Conservation (phyloP, 2,888 invertebrate genomes). For the Aspidiotus rigidus region DNA sequence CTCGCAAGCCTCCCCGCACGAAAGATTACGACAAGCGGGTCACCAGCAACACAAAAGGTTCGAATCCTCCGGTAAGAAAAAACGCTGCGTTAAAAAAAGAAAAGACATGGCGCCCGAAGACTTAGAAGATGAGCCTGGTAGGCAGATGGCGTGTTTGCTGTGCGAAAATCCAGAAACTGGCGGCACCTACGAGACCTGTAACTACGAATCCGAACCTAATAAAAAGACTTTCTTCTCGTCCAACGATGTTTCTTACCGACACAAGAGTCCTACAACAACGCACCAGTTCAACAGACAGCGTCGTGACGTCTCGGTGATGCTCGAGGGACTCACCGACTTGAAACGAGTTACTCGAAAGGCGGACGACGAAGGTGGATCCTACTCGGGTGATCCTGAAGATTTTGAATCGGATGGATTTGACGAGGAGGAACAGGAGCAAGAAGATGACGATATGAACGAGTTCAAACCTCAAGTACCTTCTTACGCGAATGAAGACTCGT, state of each 20-base stretch:
- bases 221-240: conserved; percentile 48
- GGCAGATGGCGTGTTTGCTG: conserved; percentile 49
- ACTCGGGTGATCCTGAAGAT: conserved; percentile 1
- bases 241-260: conserved; percentile 14
- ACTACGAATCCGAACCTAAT: conserved; percentile 63
- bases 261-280: not conserved
- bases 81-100: conserved; percentile 24
- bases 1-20: conserved; percentile 3
- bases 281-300: conserved; percentile 14
- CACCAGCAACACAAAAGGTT: conserved; percentile 12
- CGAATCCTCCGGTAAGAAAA: not conserved
- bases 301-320: conserved; percentile 11
- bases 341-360: conserved; percentile 4
- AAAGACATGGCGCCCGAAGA: conserved; percentile 20
- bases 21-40: conserved; percentile 8
- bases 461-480: conserved; percentile 27
- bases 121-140: conserved; percentile 28
- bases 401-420: conserved; percentile 18
- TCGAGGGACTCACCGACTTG: conserved; percentile 1
- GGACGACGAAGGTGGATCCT: conserved; percentile 11
- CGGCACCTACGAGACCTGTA: conserved; percentile 68
- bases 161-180: conserved; percentile 67
- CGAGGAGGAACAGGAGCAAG: conserved; percentile 30
- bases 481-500: conserved; percentile 33
- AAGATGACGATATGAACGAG: conserved; percentile 34